These are phyloP conservation scores for Kobus ellipsiprymnus DNA, from an alignment of 2,113 vertebrate species.

Conservation along the genomic window DNA sequence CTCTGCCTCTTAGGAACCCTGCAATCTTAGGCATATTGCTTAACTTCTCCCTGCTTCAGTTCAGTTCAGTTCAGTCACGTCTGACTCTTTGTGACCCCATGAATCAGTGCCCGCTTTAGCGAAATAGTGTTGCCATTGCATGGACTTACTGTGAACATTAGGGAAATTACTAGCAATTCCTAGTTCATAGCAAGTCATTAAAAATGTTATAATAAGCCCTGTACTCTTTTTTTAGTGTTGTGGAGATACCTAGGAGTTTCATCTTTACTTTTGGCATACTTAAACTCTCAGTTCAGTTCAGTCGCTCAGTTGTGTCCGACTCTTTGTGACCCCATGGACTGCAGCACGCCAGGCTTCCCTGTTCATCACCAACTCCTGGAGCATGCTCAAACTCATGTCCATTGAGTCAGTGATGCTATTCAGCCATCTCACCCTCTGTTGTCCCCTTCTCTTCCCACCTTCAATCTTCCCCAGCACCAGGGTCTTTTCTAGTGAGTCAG, in stretches of 20 bases:
- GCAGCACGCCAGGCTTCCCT: not conserved
- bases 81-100: no score
- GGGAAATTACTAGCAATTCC: not conserved
- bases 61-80: no score
- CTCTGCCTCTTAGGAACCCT: not conserved
- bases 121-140: not conserved
- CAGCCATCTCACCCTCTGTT: not conserved
- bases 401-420: not conserved
- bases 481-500: not conserved
- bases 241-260: not conserved
- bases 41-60: not conserved
- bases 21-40: not conserved
- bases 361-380: accelerated
- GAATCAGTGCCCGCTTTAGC: not conserved
- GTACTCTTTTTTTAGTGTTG: not conserved
- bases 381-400: not conserved
- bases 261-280: not conserved
- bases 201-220: not conserved
- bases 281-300: not conserved
- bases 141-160: not conserved
- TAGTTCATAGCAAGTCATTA: not conserved
- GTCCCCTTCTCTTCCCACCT: accelerated
- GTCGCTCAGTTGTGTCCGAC: not conserved
- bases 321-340: not conserved
- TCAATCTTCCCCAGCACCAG: not conserved